These are phyloP conservation scores for Callorhinus ursinus DNA, from an alignment of 2,113 vertebrate species.

Conservation along the genomic window DNA sequence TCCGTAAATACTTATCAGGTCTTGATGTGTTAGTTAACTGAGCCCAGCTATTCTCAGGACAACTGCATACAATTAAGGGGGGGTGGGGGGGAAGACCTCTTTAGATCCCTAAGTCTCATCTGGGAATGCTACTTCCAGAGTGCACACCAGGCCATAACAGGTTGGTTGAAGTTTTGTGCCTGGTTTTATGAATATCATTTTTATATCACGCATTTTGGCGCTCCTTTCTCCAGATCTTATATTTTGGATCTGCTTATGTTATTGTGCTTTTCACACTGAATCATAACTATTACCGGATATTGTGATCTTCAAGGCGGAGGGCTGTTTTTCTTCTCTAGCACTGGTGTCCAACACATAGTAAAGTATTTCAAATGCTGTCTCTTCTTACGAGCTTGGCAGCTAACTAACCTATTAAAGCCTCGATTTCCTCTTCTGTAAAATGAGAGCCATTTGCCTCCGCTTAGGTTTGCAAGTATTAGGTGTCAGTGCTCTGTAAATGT, in stretches of 20 bases:
- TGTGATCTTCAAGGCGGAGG: neutral
- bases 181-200: neutral
- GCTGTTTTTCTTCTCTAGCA: neutral
- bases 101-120: neutral
- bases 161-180: neutral
- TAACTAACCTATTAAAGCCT: neutral
- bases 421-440: neutral
- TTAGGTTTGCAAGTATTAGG: neutral
- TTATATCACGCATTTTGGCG: neutral
- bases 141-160: neutral
- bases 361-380: neutral
- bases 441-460: neutral
- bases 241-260: neutral
- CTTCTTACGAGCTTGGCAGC: neutral
- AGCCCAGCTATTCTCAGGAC: neutral
- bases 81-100: neutral
- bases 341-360: neutral
- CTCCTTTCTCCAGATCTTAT: neutral
- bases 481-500: neutral
- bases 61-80: neutral
- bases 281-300: neutral
- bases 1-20: neutral
- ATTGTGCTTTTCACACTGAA: neutral
- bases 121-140: neutral
- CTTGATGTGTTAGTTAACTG: neutral